Evolutionary conservation across 2,888 invertebrate genomes (phyloP), one percentile per base, ranked within the genome.

Genomic region (Hyposoter dolosus): DNA sequence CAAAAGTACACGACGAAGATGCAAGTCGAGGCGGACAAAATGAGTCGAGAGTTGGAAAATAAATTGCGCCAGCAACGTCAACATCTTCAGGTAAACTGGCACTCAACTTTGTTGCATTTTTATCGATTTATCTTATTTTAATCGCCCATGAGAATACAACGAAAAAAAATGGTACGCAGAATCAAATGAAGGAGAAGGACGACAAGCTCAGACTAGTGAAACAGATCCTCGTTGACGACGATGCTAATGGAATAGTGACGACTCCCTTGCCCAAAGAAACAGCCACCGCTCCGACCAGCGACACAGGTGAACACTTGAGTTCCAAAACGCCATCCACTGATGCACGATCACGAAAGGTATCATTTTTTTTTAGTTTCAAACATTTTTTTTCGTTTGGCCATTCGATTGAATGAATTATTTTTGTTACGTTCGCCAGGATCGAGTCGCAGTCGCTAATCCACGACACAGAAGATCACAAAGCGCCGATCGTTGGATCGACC

Each of bases 401-500:
- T 53, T 10, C 32, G 6, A 35, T 23, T 28, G 95, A 95, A 0
- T 10, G 6, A 19, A 63, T 17, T 17, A 32, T 63, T 82, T 35
- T 66, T 0, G 17, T 82, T 40, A 17, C n/a, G 60, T 10, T 95
- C 95, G 91, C 35, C 89, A 97, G 94, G 97, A 97, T 2, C 91
- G 89, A 88, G 94, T 96, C 43, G 96, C 97, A 0, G 95, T 97
- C 0, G 95, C 96, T 0, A 97, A 97, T 92, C 96, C 96, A 0
- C 95, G 97, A 1, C 97, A 98, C 91, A 95, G 98, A 19, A 95
- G 98, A 35, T 98, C 98, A 0, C 95, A 97, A 74, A 98, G 98
- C 0, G 97, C 97, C 0, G 96, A 96, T 84, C 95, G 96, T 0
- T 99, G 99, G 99, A 95, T 99, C 0, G 98, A 99, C 93, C 99